A percentile compares a stretch with the other conserved stretches of the same genome.
Evolutionary conservation across 2,797 vertebrate species (phyloP).

Genomic region (Adrianichthys oophorus): DNA sequence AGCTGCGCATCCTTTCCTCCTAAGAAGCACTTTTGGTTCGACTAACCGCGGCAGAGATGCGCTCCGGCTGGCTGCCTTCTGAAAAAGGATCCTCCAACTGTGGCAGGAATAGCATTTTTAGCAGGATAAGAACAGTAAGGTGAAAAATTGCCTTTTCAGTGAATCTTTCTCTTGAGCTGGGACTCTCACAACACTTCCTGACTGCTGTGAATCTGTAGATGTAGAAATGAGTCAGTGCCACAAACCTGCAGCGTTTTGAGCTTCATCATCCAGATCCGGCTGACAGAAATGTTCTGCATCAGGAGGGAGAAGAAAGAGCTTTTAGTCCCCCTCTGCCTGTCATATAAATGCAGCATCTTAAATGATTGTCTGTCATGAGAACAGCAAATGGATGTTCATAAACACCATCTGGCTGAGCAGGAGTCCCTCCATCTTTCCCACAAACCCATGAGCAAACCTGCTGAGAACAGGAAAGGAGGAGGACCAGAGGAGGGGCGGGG

Average conservation of each 20-base stretch:
- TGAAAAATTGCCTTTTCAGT: constrained; percentile 32
- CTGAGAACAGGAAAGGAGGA: constrained; percentile 31
- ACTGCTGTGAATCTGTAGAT: constrained; percentile 4
- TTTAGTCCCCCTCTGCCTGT: not conserved
- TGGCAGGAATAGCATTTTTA: constrained; percentile 5
- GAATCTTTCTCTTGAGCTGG: not conserved
- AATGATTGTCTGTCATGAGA: too few species aligned
- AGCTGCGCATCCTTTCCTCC: constrained; percentile 1
- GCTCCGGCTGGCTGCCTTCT: constrained; percentile 11
- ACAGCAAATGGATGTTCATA: constrained; percentile 60
- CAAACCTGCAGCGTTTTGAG: not conserved
- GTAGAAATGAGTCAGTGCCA: constrained; percentile 15
- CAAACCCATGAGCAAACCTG: constrained; percentile 19
- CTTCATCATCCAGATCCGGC: constrained; percentile 5
- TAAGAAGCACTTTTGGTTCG: not conserved
- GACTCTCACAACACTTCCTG: constrained; percentile 6
- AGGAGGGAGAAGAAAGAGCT: constrained; percentile 1
- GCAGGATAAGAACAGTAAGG: constrained; percentile 24
- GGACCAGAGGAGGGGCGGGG: not conserved
- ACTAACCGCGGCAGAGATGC: not conserved
- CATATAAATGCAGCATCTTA: not conserved
- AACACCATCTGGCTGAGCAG: constrained; percentile 82
- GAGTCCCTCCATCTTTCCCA: constrained; percentile 59
- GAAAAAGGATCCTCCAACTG: constrained; percentile 17
- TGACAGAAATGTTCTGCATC: not conserved